Percentiles rank a stretch among this genome's conserved stretches.
Conservation (phyloP, 1,140 invertebrate genomes). For the Parapsyche elsis region DNA sequence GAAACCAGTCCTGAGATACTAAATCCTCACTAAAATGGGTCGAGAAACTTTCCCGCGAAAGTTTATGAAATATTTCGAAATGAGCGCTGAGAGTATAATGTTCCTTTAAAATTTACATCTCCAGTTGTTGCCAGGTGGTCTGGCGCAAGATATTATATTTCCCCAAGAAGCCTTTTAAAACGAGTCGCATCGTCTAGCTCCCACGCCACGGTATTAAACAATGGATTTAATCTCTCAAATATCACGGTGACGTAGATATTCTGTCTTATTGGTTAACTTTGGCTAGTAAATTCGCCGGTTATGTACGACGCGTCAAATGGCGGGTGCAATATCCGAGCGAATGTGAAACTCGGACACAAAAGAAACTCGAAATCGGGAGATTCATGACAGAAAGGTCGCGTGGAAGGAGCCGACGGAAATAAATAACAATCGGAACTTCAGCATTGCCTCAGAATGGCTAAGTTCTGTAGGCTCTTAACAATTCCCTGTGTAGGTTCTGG, state of each 20-base stretch:
- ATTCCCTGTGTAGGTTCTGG: neutral
- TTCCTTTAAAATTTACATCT: slow-evolving; percentile 22
- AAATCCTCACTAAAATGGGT: slow-evolving; percentile 11
- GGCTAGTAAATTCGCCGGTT: no score
- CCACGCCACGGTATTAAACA: no score
- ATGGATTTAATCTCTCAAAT: no score
- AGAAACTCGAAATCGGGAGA: slow-evolving; percentile 15
- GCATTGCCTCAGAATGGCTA: slow-evolving; percentile 23
- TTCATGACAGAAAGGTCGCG: slow-evolving; percentile 26
- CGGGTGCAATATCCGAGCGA: no score
- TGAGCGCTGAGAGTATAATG: slow-evolving; percentile 11
- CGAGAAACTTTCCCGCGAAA: neutral
- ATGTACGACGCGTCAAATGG: no score
- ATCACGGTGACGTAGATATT: no score
- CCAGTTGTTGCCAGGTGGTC: slow-evolving; percentile 10
- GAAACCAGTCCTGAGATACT: slow-evolving; percentile 13
- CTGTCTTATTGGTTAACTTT: no score
- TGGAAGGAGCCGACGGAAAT: slow-evolving; percentile 15
- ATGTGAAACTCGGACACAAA: neutral
- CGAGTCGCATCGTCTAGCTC: no score
- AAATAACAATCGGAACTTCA: slow-evolving; percentile 31
- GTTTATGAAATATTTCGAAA: slow-evolving; percentile 24
- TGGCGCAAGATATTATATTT: neutral
- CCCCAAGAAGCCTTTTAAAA: no score
- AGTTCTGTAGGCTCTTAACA: slow-evolving; percentile 33